Evolutionary conservation across 2,888 invertebrate species (phyloP).

Genomic region (Latrodectus hesperus): DNA sequence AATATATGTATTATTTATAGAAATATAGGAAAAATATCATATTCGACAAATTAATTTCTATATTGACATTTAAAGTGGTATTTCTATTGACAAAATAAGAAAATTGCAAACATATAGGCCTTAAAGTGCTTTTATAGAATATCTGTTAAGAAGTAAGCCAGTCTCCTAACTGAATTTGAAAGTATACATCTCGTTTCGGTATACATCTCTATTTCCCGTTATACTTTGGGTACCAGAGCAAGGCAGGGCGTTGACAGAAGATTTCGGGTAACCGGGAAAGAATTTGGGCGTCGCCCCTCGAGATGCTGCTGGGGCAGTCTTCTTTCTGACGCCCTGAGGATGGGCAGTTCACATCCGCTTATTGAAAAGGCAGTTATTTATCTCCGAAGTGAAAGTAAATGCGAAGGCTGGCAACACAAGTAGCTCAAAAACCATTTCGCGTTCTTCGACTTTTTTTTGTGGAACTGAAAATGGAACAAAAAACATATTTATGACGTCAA

Average conservation of each 20-base stretch:
- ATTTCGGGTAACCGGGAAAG: conserved; percentile 34
- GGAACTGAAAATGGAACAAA: neutral
- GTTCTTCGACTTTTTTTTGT: neutral
- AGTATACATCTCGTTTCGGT: too few species aligned
- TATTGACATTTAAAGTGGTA: too few species aligned
- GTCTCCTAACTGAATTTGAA: too few species aligned
- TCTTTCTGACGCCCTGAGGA: conserved; percentile 31
- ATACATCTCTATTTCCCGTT: too few species aligned
- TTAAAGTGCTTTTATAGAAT: too few species aligned
- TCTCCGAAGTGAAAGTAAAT: neutral
- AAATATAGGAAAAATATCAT: too few species aligned
- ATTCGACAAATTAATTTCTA: too few species aligned
- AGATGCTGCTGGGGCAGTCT: conserved; percentile 21
- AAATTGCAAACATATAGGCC: too few species aligned
- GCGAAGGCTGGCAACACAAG: neutral
- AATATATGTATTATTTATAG: too few species aligned
- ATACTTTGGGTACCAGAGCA: neutral
- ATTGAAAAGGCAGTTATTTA: neutral
- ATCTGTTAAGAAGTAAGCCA: too few species aligned
- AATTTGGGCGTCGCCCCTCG: conserved; percentile 40
- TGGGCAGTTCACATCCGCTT: conserved; percentile 37
- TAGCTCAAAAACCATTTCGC: neutral
- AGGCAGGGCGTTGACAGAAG: conserved; percentile 44
- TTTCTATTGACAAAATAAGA: too few species aligned
- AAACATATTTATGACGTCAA: neutral